Percentiles rank a stretch among this genome's conserved stretches.
Evolutionary conservation across 1,140 invertebrate genomes (phyloP).

Genomic region (Zaprionus capensis): DNA sequence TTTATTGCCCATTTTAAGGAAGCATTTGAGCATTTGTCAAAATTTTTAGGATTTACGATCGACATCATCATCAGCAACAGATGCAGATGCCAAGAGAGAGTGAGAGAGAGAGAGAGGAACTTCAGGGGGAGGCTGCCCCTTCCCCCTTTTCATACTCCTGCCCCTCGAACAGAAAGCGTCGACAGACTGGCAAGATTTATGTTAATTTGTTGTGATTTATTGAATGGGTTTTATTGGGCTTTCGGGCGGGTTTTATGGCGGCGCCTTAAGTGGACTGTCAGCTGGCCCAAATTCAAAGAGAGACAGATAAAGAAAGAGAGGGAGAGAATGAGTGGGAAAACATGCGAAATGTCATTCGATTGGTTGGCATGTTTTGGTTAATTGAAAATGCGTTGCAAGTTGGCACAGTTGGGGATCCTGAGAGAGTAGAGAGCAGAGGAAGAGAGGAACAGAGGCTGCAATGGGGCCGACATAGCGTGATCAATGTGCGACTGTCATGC

Average conservation of each 20-base stretch:
- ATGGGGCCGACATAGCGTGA: conserved; percentile 45
- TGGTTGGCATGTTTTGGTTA: conserved; percentile 51
- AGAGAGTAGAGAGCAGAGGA: neutral
- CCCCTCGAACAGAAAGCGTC: conserved; percentile 36
- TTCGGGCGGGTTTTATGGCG: conserved; percentile 47
- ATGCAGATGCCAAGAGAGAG: conserved; percentile 47
- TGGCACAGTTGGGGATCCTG: conserved; percentile 70
- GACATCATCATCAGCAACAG: conserved; percentile 76
- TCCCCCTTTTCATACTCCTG: neutral
- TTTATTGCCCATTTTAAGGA: conserved; percentile 75
- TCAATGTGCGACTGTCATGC: conserved; percentile 82
- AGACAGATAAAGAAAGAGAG: neutral
- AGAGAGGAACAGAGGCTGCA: neutral
- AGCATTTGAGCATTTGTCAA: conserved; percentile 78
- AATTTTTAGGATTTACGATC: conserved; percentile 80
- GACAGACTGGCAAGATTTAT: conserved; percentile 77
- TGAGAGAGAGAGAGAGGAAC: neutral
- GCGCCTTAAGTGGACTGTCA: conserved; percentile 53
- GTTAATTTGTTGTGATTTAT: conserved; percentile 82
- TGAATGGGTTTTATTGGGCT: conserved; percentile 77
- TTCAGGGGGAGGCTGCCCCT: neutral
- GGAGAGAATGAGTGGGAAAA: neutral
- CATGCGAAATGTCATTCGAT: conserved; percentile 42
- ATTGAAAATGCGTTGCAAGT: conserved; percentile 56
- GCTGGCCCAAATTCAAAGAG: conserved; percentile 38